Evolutionary conservation across 2,113 vertebrate genomes (phyloP).

Genomic region (Ciconia maguari): DNA sequence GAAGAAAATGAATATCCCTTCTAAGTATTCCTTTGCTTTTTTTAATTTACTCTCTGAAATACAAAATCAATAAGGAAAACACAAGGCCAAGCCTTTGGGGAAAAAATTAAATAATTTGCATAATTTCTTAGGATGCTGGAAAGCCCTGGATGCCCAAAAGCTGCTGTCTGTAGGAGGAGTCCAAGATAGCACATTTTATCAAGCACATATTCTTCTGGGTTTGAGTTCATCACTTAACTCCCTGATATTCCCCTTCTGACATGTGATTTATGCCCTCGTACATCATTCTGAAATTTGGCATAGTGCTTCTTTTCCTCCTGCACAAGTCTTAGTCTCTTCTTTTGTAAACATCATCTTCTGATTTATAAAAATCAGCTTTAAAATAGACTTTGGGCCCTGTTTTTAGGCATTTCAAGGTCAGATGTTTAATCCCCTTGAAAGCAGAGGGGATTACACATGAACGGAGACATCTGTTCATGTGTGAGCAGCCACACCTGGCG

Average conservation of each 20-base stretch:
- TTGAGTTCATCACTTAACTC: not conserved
- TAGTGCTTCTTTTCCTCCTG: not conserved
- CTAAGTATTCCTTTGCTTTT: not conserved
- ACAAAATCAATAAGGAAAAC: not conserved
- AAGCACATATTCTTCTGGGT: not conserved
- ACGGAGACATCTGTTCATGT: not conserved
- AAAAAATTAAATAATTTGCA: not conserved
- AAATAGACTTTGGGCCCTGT: not conserved
- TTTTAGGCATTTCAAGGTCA: conserved; percentile 21
- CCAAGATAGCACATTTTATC: not conserved
- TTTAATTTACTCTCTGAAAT: not conserved
- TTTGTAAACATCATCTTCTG: not conserved
- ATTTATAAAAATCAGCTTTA: not conserved
- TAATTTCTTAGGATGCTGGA: not conserved
- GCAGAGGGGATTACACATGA: conserved; percentile 9
- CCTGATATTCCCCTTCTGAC: not conserved
- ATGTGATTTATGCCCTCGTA: not conserved
- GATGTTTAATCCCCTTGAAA: conserved; percentile 9
- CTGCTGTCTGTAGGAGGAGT: not conserved
- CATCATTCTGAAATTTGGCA: not conserved
- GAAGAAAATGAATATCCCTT: not conserved
- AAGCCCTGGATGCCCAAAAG: not conserved
- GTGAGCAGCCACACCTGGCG: conserved; percentile 20
- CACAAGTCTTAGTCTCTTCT: not conserved
- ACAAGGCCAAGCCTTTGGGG: not conserved